Conservation (phyloP, 2,113 vertebrate genomes). For the Lepus timidus region DNA sequence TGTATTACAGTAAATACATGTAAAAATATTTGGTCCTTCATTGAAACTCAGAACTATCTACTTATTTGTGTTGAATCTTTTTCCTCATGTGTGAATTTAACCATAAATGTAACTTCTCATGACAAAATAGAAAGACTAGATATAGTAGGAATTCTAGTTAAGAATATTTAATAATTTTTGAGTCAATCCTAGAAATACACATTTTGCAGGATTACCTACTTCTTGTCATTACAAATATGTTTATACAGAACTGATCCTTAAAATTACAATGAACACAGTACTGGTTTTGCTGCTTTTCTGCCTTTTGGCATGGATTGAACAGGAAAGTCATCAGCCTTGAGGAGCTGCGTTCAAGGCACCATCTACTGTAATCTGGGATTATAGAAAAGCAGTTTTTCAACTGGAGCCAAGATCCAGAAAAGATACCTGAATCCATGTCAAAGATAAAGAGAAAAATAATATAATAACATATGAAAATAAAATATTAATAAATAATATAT, state of each 20-base stretch:
- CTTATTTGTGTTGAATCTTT: background rate
- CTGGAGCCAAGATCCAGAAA: too few species aligned
- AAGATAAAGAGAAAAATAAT: too few species aligned
- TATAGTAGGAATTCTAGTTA: constrained; percentile 27
- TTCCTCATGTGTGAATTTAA: constrained; percentile 36
- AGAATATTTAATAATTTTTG: background rate
- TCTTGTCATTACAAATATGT: too few species aligned
- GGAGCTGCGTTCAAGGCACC: background rate
- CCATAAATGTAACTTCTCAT: background rate
- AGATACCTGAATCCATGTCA: too few species aligned
- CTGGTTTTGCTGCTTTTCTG: background rate
- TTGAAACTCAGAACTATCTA: background rate
- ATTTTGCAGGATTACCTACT: background rate
- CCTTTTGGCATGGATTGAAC: background rate
- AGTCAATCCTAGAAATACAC: constrained; percentile 38
- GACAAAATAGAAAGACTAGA: background rate
- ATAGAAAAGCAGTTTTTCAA: too few species aligned
- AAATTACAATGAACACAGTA: too few species aligned
- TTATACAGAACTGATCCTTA: too few species aligned
- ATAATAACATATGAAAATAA: too few species aligned
- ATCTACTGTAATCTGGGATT: too few species aligned
- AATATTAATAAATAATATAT: background rate
- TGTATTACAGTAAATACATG: background rate
- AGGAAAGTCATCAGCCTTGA: background rate
- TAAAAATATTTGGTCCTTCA: background rate